These are phyloP conservation scores for Dasypolia templi DNA, from an alignment of 2,888 invertebrate species.

Conservation along the genomic window DNA sequence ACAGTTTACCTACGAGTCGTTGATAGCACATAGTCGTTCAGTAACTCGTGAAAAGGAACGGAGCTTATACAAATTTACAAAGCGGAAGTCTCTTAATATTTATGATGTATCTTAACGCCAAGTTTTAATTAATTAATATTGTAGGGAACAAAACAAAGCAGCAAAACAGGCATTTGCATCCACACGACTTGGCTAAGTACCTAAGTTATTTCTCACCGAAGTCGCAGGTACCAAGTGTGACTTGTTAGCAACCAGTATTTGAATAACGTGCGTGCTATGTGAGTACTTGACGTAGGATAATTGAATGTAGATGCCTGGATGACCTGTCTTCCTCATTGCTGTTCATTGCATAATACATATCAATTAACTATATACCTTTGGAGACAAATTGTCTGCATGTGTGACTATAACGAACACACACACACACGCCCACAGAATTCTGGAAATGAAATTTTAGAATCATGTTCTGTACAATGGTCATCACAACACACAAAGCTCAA, in stretches of 20 bases:
- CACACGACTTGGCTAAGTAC: slow-evolving; percentile 24
- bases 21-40: no score
- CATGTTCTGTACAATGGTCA: background rate
- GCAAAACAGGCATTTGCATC: background rate
- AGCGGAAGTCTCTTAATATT: background rate
- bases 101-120: background rate
- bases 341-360: slow-evolving; percentile 42
- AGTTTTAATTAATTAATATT: slow-evolving; percentile 9
- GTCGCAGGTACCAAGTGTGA: slow-evolving; percentile 15
- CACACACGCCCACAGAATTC: background rate
- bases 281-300: slow-evolving; percentile 44
- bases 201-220: slow-evolving; percentile 29
- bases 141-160: background rate
- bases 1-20: background rate
- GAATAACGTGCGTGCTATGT: slow-evolving; percentile 47
- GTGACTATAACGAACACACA: background rate
- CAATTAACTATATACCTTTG: slow-evolving; percentile 29
- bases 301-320: slow-evolving; percentile 47
- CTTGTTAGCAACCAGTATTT: slow-evolving; percentile 43
- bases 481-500: background rate
- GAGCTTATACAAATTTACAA: background rate
- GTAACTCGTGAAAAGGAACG: background rate
- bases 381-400: slow-evolving; percentile 23
- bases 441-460: no score
- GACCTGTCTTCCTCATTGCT: slow-evolving; percentile 61